These are phyloP conservation scores for Palythoa grandiflora DNA, from an alignment of 92 coral and sea anemone species.

Conservation along the genomic window DNA sequence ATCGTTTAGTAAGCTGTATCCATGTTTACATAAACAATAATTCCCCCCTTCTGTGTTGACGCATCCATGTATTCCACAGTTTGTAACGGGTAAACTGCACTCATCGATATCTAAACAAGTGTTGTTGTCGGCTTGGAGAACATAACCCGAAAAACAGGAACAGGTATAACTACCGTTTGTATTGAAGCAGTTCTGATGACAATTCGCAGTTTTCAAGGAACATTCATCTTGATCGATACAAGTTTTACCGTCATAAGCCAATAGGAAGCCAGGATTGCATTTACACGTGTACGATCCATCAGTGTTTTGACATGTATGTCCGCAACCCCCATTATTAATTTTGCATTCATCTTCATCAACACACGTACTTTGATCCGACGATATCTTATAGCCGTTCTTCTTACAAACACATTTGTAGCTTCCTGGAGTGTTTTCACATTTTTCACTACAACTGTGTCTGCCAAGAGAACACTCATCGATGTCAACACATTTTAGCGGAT, in stretches of 20 bases:
- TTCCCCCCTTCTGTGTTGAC: constrained; percentile 16
- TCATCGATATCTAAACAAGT: constrained; percentile 42
- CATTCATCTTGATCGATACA: constrained; percentile 43
- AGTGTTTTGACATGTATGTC: constrained; percentile 8
- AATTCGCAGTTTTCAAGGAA: constrained; percentile 26
- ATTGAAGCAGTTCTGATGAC: constrained; percentile 52
- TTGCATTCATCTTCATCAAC: constrained; percentile 45
- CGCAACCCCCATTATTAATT: constrained; percentile 17
- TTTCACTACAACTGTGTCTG: constrained; percentile 3
- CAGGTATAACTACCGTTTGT: constrained; percentile 59
- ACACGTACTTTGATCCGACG: constrained; percentile 50
- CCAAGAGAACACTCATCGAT: constrained; percentile 21
- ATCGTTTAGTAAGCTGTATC: neutral
- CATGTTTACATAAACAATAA: constrained; percentile 41
- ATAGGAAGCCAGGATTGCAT: constrained; percentile 8
- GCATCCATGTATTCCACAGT: constrained; percentile 33
- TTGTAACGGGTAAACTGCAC: neutral
- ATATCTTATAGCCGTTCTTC: constrained; percentile 42
- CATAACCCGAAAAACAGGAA: constrained; percentile 50
- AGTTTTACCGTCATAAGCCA: constrained; percentile 6
- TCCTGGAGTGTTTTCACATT: constrained; percentile 54
- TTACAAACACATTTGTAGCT: constrained; percentile 52
- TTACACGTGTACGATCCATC: constrained; percentile 7
- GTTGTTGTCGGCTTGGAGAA: constrained; percentile 33
- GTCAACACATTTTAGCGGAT: constrained; percentile 9